Base-by-base conservation (phyloP, 2,113 vertebrate species). In the Charina bottae region DNA sequence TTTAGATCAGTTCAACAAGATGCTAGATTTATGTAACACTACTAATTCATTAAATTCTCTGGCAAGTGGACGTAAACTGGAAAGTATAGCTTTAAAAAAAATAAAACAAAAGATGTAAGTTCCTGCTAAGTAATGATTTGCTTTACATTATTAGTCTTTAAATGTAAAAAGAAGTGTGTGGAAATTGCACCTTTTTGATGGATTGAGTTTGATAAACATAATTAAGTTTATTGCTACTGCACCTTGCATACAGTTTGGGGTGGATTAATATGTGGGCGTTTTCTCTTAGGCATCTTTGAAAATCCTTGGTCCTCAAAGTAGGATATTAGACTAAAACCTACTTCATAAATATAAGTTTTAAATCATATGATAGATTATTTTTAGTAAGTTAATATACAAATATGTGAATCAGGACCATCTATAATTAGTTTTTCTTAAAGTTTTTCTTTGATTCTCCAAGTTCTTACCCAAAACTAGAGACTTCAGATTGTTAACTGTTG, bases 181-280 rank as follows among this genome's bases (percentile, higher is more conserved):
- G 3, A 88, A n/a, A 83, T 12, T 49, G 85, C 64, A 68, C 11
- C 24, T 83, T 83, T 68, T 28, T 53, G 55, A n/a, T 83, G 17
- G 21, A 33, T 9, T 23, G 28, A 24, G 42, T 53, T 62, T 84
- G 37, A 53, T n/a, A 85, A 85, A 28, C 53, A 17, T 89, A 54
- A 62, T 88, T 87, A 19, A 9, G 72, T 85, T 87, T 2, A 3
- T 9, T 0, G n/a, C 8, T 1, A 26, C 21, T 11, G 2, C 26
- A 5, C 0, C 4, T 56, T 0, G 0, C 2, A 37, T n/a, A 19
- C 0, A 0, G 26, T 23, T 56, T 2, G 0, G 87, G n/a, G 42
- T 26, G 2, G 0, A 0, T 37, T 33, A 33, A 58, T 23, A 58
- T 3, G 0, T 72, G 8, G 0, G 0, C 1, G 3, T 1, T 28